Percentiles rank a stretch among this genome's conserved stretches.
Evolutionary conservation across 2,888 invertebrate genomes (phyloP).

Genomic region (Brachyopa scutellaris): DNA sequence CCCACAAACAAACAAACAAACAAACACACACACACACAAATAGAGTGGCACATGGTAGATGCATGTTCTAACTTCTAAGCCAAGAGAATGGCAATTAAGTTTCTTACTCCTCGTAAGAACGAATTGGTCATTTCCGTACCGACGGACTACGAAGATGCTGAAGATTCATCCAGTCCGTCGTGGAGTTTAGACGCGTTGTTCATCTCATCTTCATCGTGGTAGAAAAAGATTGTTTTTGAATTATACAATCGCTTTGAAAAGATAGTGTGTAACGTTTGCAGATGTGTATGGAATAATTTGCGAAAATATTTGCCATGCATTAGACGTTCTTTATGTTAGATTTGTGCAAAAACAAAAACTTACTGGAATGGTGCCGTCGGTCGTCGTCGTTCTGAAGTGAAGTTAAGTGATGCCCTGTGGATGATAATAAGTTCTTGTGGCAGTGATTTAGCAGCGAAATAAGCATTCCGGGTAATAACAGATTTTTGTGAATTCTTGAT

Average conservation of each 20-base stretch:
- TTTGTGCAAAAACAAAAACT: neutral
- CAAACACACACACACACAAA: conserved; percentile 17
- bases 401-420: conserved; percentile 36
- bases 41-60: conserved; percentile 26
- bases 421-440: conserved; percentile 27
- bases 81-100: conserved; percentile 70
- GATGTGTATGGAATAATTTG: conserved; percentile 46
- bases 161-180: conserved; percentile 58
- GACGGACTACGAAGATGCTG: conserved; percentile 38
- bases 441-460: conserved; percentile 36
- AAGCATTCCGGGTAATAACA: conserved; percentile 51
- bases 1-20: too few relatives aligned
- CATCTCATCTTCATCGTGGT: conserved; percentile 12
- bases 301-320: conserved; percentile 56
- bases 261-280: conserved; percentile 15
- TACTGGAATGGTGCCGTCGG: conserved; percentile 16
- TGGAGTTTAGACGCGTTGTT: conserved; percentile 63
- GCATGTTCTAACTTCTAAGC: conserved; percentile 43
- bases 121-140: conserved; percentile 66
- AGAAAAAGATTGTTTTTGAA: neutral
- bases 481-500: conserved; percentile 56
- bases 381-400: conserved; percentile 9
- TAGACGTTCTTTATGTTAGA: conserved; percentile 6
- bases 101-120: conserved; percentile 45
- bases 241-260: neutral